Evolutionary conservation across 2,888 invertebrate genomes (phyloP), one percentile per base, ranked within the genome.

Genomic region (Tribolium freemani): DNA sequence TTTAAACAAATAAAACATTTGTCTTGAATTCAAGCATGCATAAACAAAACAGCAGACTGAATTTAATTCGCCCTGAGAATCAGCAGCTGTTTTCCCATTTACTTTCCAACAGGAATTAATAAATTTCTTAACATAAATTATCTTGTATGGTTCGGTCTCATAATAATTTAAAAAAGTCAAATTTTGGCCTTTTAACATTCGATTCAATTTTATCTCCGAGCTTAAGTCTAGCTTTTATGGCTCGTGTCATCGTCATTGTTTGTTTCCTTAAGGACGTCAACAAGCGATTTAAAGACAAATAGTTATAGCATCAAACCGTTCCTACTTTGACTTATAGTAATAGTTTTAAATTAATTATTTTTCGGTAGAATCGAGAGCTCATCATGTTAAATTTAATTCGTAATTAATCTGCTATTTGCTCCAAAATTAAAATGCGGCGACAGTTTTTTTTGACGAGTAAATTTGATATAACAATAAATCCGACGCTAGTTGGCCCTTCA

Each of bases 401-500:
- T 3, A 26, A 26, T 26, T 26, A 26, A 26, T 26, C 26, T 5
- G 4, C 5, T 26, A 3, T 5, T 26, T 21, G 3, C 21, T 3
- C 21, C 21, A 21, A 21, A 3, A 21, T 21, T 21, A 21, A 21
- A 21, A 21, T 21, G 2, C 3, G 2, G 21, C 21, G 21, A 21
- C 21, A 3, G 21, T 21, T 21, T 21, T 26, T 26, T 26, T 26
- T 3, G 1, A 26, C 5, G 26, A 26, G 26, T 26, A 26, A 38
- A 38, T n/a, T 11, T 56, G 38, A 61, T 61, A 48, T 48, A 61
- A 61, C 21, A 48, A 13, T 48, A 63, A 63, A 63, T 51, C 63
- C 51, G 51, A 10, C 63, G 38, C 50, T 63, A 63, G 50, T 63
- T 51, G 51, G 63, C 51, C 63, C 51, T 31, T 38, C 46, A 30